Conservation (phyloP, 2,797 vertebrate genomes). For the Centropyge bicolor region DNA sequence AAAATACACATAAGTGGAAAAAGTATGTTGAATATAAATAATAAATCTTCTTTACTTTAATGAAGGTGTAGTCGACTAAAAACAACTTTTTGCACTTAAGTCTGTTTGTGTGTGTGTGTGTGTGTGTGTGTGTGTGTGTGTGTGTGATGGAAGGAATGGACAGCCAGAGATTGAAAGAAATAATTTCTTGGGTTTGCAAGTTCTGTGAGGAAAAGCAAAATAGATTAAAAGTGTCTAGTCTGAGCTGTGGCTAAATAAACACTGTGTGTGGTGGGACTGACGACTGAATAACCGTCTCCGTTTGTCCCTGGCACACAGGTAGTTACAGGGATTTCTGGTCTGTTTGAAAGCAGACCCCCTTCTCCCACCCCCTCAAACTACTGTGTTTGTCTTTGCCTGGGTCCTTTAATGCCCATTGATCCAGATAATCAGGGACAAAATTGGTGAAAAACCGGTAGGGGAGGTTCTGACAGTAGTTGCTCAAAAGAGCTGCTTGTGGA, state of each 20-base stretch:
- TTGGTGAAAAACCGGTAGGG: slow-evolving; percentile 69
- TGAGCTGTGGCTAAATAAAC: slow-evolving; percentile 79
- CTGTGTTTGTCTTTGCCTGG: slow-evolving; percentile 75
- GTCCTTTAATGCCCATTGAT: slow-evolving; percentile 82
- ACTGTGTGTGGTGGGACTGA: slow-evolving; percentile 74
- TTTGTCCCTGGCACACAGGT: slow-evolving; percentile 76
- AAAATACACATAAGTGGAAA: slow-evolving; percentile 3
- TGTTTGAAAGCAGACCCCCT: slow-evolving; percentile 70
- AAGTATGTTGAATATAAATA: background rate
- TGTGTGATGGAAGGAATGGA: background rate
- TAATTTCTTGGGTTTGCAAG: slow-evolving; percentile 44
- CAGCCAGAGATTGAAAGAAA: slow-evolving; percentile 28
- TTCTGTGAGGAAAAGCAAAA: slow-evolving; percentile 51
- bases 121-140: background rate
- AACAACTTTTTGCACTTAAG: slow-evolving; percentile 2
- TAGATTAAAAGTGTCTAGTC: slow-evolving; percentile 75
- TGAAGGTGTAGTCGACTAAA: background rate
- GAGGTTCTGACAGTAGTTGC: slow-evolving; percentile 70
- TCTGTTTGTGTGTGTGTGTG: background rate
- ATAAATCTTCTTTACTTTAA: background rate
- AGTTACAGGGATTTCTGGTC: slow-evolving; percentile 72
- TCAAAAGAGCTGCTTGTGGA: slow-evolving; percentile 76
- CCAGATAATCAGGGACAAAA: slow-evolving; percentile 81
- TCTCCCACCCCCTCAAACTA: slow-evolving; percentile 42
- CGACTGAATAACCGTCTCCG: slow-evolving; percentile 67